phyloP scores from a whole-genome alignment of 35 echinoderm and acorn worm genomes.

The Anneissia japonica region DNA sequence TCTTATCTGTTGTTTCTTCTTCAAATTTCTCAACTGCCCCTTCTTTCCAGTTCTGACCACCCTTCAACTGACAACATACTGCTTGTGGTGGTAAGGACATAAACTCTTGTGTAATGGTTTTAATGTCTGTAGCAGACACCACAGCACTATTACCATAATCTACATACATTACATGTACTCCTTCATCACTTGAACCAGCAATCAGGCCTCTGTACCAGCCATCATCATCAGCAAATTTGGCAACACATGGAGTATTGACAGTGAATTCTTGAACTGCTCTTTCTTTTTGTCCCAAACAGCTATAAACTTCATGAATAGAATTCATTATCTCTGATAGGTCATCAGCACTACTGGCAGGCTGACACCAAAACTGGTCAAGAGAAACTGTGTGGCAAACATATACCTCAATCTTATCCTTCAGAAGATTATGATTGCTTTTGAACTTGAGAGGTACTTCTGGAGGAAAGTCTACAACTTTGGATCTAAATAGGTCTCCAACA shows the following conservation, averaged over 20 bases:
- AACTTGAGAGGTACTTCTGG: neutral
- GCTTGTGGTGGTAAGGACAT: neutral
- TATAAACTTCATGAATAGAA: neutral
- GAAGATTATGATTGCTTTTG: neutral
- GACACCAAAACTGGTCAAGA: neutral
- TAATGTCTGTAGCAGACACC: neutral
- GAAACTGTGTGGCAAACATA: neutral
- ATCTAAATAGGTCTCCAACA: neutral
- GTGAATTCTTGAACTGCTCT: neutral
- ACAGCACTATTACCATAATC: conserved; percentile 12
- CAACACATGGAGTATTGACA: neutral
- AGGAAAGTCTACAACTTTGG: neutral
- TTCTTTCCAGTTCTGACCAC: neutral
- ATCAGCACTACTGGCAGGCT: neutral
- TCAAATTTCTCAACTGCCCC: neutral
- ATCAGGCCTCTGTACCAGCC: neutral
- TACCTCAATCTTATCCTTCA: neutral
- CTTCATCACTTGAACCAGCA: neutral
- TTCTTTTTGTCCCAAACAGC: neutral
- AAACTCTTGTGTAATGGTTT: neutral
- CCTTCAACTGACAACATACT: neutral
- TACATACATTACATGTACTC: neutral
- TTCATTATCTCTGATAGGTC: neutral
- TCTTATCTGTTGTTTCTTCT: neutral
- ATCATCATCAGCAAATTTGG: conserved; percentile 7